phyloP scores from a whole-genome alignment of 2,888 invertebrate genomes.

The Nysson spinosus region DNA sequence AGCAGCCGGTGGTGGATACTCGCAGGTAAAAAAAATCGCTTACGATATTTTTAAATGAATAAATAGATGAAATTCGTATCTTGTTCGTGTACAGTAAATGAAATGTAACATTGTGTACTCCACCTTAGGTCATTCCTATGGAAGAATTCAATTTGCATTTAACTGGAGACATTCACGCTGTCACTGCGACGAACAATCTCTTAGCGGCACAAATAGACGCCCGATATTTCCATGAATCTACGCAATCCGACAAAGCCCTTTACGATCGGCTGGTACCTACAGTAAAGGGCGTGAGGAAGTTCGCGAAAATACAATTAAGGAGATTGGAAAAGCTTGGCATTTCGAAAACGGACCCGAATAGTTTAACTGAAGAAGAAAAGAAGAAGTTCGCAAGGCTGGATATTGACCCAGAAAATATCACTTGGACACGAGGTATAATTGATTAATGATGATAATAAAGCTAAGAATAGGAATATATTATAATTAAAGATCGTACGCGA shows the following conservation, averaged over 20 bases:
- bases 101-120: too few species aligned
- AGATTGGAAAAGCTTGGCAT: slow-evolving; percentile 88
- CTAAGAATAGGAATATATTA: too few species aligned
- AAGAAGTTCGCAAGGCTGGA: slow-evolving; percentile 90
- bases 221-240: slow-evolving; percentile 96
- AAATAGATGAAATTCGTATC: not conserved
- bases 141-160: slow-evolving; percentile 99
- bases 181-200: slow-evolving; percentile 98
- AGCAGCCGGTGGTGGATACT: slow-evolving; percentile 98
- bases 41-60: too few species aligned
- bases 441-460: not conserved
- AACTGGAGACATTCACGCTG: slow-evolving; percentile 99
- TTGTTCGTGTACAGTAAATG: too few species aligned
- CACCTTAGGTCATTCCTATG: slow-evolving; percentile 97
- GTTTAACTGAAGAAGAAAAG: slow-evolving; percentile 88
- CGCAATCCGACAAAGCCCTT: slow-evolving; percentile 91
- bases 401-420: slow-evolving; percentile 92
- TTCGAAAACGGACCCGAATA: slow-evolving; percentile 89
- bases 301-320: slow-evolving; percentile 91
- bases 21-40: slow-evolving; percentile 87
- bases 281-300: slow-evolving; percentile 87
- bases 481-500: not conserved
- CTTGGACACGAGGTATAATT: slow-evolving; percentile 92
- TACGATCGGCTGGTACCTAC: slow-evolving; percentile 93
- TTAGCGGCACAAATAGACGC: slow-evolving; percentile 99